Evolutionary conservation across 2,888 invertebrate species (phyloP).

Genomic region (Oeneis ivallda): DNA sequence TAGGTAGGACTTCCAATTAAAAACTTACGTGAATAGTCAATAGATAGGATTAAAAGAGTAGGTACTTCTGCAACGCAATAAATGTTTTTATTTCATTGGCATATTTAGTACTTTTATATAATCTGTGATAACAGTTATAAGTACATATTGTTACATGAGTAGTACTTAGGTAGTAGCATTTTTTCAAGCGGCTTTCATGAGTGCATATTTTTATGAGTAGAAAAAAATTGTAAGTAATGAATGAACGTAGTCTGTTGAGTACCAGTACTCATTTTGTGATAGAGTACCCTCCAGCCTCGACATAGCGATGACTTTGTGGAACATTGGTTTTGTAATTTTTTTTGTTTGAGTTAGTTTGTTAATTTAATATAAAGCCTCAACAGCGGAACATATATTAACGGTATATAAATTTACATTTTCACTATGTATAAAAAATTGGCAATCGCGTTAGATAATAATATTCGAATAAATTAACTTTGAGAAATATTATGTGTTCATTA

Average conservation of each 20-base stretch:
- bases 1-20: no score
- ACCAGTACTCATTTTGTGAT: slow-evolving; percentile 9
- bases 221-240: slow-evolving; percentile 25
- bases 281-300: slow-evolving; percentile 9
- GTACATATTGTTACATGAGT: neutral
- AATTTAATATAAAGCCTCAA: neutral
- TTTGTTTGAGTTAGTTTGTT: slow-evolving; percentile 2
- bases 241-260: slow-evolving; percentile 16
- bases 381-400: neutral
- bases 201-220: no score
- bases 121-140: neutral
- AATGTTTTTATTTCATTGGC: neutral
- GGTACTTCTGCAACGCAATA: no score
- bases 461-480: slow-evolving; percentile 25
- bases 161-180: no score
- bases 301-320: neutral
- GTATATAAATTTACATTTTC: neutral
- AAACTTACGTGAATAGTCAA: no score
- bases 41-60: no score
- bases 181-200: slow-evolving; percentile 11
- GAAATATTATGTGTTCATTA: slow-evolving; percentile 24
- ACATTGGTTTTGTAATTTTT: neutral
- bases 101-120: no score
- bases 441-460: slow-evolving; percentile 15
- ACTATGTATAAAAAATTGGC: slow-evolving; percentile 2